Evolutionary conservation across 2,113 vertebrate species (phyloP), one percentile per base, ranked within the genome.

Genomic region (Fukomys damarensis): DNA sequence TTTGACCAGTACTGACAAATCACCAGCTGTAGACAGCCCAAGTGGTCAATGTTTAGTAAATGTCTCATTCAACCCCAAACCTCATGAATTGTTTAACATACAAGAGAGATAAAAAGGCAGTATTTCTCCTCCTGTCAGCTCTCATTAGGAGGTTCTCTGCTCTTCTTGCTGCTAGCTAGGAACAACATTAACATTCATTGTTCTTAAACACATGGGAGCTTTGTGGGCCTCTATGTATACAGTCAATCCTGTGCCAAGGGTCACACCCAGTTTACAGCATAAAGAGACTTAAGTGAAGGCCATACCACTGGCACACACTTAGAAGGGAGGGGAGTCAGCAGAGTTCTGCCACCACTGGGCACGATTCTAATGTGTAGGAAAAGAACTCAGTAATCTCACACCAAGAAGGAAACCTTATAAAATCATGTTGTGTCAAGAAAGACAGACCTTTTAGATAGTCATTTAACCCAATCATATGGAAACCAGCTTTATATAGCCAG

Each of bases 11-110:
- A 89, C 96, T 98, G 98, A 98, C 98, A 98, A 98, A 98, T 98
- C 96, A 97, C 98, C 98, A 98, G 98, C 97, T 98, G 98, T 96
- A 98, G 97, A 98, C 98, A 98, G 97, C 95, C 94, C 7, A 72
- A 98, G 96, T 19, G 94, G 97, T 97, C 98, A 97, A 96, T 97
- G 98, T 98, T 98, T 98, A 99, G 98, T 98, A 98, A 98, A 98
- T 32, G 95, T 98, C 98, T 98, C 98, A 98, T 95, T 98, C 98
- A 98, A 98, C 96, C 89, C 91, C 95, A 98, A 98, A 98, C 95
- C 98, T 98, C 98, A 99, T 98, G 98, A 98, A 99, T 98, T 98
- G 98, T 99, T 99, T 98, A 99, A 98, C 87, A 95, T 98, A 98
- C 97, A 97, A 97, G 68, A 9, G 94, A 98, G 97, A 98, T 98